Base-by-base conservation (phyloP, 2,797 vertebrate genomes). In the Sphaeramia orbicularis region DNA sequence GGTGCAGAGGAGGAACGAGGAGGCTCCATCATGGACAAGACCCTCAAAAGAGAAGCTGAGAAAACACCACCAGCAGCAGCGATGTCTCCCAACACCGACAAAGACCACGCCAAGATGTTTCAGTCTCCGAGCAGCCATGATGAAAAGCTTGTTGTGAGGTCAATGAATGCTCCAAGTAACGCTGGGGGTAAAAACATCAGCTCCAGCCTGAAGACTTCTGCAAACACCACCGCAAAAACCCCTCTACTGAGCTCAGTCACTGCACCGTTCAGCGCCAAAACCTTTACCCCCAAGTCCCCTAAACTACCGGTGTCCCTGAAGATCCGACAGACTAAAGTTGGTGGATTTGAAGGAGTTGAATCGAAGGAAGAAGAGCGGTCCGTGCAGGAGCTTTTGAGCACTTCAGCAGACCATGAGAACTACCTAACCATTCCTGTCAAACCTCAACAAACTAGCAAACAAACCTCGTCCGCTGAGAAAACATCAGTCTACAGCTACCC, bases 341-440 rank as follows among this genome's bases (percentile, higher is more conserved):
- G 60, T 2, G 6, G 83, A 43, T 14, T 60, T 36, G 61, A 87
- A 12, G 56, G 72, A 76, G 44, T 10, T 1, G 74, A 90, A 57
- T 36, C 49, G 0, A 11, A 30, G 54, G 79, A 76, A 8, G 47
- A 57, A 10, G 92, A 91, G 55, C 86, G 75, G 18, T 69, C 72
- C 30, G n/a, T 43, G 3, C 86, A 69, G 4, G 66, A 85, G 16
- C 53, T 55, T 10, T 64, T 69, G 4, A 83, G 56, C 1, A 6
- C 73, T 14, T 55, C 69, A 0, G 55, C 82, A 2, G 95, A 97
- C 63, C 92, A 87, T 0, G 96, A 95, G 51, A 95, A 96, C 85
- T 97, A 97, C 74, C 77, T 97, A 36, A 93, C 96, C 56, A 90
- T 97, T 63, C 97, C 97, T 0, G 89, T 95, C 6, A 96, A 96